A percentile compares a stretch with the other conserved stretches of the same genome.
These are phyloP conservation scores for Orchestia grillus DNA, from an alignment of 1,140 invertebrate species.

Conservation along the genomic window DNA sequence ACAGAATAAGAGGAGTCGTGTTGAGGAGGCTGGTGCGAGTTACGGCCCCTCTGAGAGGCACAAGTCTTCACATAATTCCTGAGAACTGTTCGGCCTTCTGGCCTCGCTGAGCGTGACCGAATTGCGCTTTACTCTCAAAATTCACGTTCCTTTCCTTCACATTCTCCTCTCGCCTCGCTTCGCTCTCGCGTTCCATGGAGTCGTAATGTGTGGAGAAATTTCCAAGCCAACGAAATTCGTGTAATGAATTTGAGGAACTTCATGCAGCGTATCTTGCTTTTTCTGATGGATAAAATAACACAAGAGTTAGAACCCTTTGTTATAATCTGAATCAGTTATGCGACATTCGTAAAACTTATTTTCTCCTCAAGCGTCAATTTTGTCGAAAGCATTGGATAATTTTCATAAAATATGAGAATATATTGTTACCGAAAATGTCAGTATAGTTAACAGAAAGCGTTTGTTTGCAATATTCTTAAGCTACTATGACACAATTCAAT, in stretches of 20 bases:
- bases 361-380: background rate
- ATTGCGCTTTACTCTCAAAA: background rate
- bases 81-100: background rate
- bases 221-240: background rate
- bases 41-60: slow-evolving; percentile 21
- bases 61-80: slow-evolving; percentile 45
- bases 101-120: background rate
- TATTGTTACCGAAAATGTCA: background rate
- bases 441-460: background rate
- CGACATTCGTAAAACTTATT: background rate
- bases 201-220: background rate
- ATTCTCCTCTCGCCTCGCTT: background rate
- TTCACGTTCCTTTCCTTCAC: background rate
- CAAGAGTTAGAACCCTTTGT: background rate
- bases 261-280: background rate
- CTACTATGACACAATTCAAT: background rate
- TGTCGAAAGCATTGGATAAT: background rate
- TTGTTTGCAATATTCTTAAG: background rate
- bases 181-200: background rate
- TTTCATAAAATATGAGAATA: background rate
- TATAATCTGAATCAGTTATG: background rate
- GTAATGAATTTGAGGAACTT: background rate
- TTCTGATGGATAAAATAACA: background rate
- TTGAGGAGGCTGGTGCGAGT: slow-evolving; percentile 38
- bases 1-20: slow-evolving; percentile 21